Base-by-base conservation (phyloP, 2,797 vertebrate species). In the Sebastes steindachneri region DNA sequence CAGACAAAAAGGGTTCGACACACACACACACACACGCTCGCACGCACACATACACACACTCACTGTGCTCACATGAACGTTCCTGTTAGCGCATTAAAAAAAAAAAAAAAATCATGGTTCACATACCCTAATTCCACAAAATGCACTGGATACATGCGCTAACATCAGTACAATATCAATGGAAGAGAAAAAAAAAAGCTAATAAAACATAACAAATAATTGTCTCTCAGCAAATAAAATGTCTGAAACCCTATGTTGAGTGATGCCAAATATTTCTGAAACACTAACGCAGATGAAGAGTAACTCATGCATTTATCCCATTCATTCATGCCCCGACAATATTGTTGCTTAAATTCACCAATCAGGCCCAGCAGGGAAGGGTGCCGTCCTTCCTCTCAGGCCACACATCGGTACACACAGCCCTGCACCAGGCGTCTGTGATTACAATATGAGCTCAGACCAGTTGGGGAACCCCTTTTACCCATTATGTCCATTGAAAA, bases 201-300 rank as follows among this genome's bases (percentile, higher is more conserved):
- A 88, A 85, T 83, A 84, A 88, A 86, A 88, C 60, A 76, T 63
- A 89, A 88, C 83, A 86, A 45, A 96, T 95, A 91, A 92, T 88
- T 96, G 96, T 96, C 95, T 96, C 96, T 97, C 95, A 96, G 96
- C 96, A 96, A 96, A 97, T 96, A 95, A 97, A 97, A 97, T 93
- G 93, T 86, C 73, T 96, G 94, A 96, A 97, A 96, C 95, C 95
- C 96, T 95, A 96, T 69, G 91, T 96, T 93, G 96, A 97, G 85
- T 95, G 96, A 96, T 95, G 96, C 92, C 96, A 95, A 89, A 95
- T 81, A 96, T 94, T 94, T 85, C 74, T 80, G 80, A 89, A 91
- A 97, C 96, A 96, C 95, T 94, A 95, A 94, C 87, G 95, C 95
- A 97, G 94, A 96, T 96, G 82, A 96, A 88, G 74, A 88, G 95